phyloP scores from a whole-genome alignment of 2,888 invertebrate genomes.

The Leptinotarsa haldemani region DNA sequence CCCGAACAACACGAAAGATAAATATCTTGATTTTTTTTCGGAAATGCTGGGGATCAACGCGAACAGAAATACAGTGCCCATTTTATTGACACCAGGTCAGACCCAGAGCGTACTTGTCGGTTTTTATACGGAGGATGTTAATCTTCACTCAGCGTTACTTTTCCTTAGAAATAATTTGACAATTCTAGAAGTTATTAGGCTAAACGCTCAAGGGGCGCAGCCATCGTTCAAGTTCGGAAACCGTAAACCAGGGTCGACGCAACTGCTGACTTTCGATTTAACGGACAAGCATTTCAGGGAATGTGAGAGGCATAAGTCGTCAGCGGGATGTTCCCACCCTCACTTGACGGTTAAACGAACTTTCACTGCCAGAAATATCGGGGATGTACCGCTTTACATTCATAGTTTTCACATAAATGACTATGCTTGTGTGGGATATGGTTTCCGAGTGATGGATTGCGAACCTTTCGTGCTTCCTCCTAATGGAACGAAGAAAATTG shows the following conservation, averaged over 20 bases:
- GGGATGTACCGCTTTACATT: slow-evolving; percentile 85
- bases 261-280: slow-evolving; percentile 85
- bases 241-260: slow-evolving; percentile 80
- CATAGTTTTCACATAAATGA: slow-evolving; percentile 76
- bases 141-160: slow-evolving; percentile 67
- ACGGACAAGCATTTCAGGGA: slow-evolving; percentile 70
- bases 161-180: slow-evolving; percentile 92
- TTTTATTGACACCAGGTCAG: slow-evolving; percentile 72
- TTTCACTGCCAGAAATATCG: slow-evolving; percentile 90
- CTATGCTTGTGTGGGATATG: slow-evolving; percentile 80
- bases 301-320: slow-evolving; percentile 65
- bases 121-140: slow-evolving; percentile 66
- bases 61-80: slow-evolving; percentile 68
- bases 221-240: slow-evolving; percentile 91
- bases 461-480: slow-evolving; percentile 77
- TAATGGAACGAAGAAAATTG: slow-evolving; percentile 80
- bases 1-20: slow-evolving; percentile 34
- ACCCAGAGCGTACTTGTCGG: slow-evolving; percentile 67
- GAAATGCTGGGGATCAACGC: slow-evolving; percentile 55
- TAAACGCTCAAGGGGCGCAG: slow-evolving; percentile 86
- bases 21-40: slow-evolving; percentile 44
- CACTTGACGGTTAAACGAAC: slow-evolving; percentile 82
- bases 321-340: slow-evolving; percentile 65
- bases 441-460: slow-evolving; percentile 82
- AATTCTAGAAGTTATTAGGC: slow-evolving; percentile 84